phyloP scores from a whole-genome alignment of 2,888 invertebrate genomes.

The Quadroppia sp. region DNA sequence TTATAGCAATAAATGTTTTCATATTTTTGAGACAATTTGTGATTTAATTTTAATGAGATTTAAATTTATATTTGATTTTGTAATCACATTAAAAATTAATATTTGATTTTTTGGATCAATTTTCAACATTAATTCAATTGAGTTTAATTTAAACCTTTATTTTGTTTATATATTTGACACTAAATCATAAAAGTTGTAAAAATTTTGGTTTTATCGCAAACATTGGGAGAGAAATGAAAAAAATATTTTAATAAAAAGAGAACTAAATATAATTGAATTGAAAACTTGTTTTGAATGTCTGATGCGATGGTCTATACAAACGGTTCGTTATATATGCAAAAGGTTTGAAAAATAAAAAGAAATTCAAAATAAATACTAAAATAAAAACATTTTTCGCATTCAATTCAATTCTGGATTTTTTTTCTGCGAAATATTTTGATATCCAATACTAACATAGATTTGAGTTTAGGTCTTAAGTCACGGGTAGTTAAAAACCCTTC shows the following conservation, averaged over 20 bases:
- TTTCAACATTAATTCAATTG: too few relatives aligned
- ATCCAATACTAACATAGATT: constrained; percentile 20
- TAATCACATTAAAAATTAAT: too few relatives aligned
- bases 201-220: neutral
- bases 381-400: constrained; percentile 1
- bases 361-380: neutral
- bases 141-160: too few relatives aligned
- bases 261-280: neutral
- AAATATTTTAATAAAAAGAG: neutral
- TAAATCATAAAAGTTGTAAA: neutral
- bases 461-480: constrained; percentile 15
- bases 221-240: neutral
- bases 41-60: neutral
- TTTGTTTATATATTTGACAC: too few relatives aligned
- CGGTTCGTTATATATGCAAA: constrained; percentile 18
- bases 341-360: neutral
- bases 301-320: constrained; percentile 6
- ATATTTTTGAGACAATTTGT: too few relatives aligned
- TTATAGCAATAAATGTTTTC: neutral
- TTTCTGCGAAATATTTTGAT: neutral
- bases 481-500: constrained; percentile 15
- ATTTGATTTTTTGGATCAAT: too few relatives aligned
- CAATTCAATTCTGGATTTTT: constrained; percentile 5
- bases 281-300: constrained; percentile 9
- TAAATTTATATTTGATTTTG: neutral